Evolutionary conservation across 2,888 invertebrate species (phyloP).

Genomic region (Tigriopus californicus): DNA sequence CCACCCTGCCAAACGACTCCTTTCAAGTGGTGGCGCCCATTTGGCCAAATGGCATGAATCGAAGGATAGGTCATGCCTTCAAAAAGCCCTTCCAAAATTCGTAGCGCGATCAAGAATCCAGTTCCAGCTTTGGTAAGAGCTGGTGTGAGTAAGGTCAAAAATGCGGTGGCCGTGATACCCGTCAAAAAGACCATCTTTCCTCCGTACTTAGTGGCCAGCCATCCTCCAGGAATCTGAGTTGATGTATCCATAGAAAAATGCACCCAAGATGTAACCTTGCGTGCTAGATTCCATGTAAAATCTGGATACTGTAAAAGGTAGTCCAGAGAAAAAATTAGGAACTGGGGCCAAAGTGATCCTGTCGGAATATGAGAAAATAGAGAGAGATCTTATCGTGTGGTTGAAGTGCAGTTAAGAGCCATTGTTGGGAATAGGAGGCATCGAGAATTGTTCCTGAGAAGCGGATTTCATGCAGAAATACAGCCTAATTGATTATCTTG

Average conservation of each 20-base stretch:
- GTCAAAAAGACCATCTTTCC: constrained; percentile 52
- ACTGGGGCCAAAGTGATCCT: no score
- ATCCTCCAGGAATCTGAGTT: constrained; percentile 62
- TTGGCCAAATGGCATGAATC: constrained; percentile 62
- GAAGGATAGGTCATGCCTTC: constrained; percentile 63
- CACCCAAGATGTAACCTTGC: constrained; percentile 51
- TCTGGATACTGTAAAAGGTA: constrained; percentile 5
- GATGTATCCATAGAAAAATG: constrained; percentile 77
- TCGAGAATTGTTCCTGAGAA: no score
- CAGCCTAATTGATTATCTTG: no score
- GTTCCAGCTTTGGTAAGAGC: constrained; percentile 51
- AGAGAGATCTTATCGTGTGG: no score
- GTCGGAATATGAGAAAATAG: no score
- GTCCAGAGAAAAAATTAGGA: not conserved
- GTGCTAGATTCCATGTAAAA: constrained; percentile 1
- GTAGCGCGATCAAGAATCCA: constrained; percentile 44
- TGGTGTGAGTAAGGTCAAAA: constrained; percentile 61
- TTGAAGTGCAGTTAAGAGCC: no score
- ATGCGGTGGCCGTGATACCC: constrained; percentile 55
- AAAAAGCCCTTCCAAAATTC: constrained; percentile 58
- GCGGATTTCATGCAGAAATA: no score
- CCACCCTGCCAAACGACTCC: constrained; percentile 55
- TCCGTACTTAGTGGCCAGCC: constrained; percentile 56
- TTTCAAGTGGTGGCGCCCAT: constrained; percentile 61
- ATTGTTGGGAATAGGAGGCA: no score